phyloP scores from a whole-genome alignment of 2,113 vertebrate species.

The Zosterops borbonicus region DNA sequence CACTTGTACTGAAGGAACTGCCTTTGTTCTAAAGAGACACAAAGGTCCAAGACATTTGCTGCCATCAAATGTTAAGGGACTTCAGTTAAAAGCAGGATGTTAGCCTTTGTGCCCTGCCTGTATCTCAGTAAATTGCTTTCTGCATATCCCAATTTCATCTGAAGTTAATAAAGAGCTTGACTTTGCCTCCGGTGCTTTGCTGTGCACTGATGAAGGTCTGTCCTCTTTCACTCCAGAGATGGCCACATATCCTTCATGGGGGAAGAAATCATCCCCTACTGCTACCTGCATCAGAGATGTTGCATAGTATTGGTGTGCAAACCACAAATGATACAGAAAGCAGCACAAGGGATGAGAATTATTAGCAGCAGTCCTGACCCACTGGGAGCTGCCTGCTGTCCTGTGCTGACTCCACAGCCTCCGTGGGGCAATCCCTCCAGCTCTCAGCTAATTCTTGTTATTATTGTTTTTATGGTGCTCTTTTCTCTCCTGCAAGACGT shows the following conservation, averaged over 20 bases:
- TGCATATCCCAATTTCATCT: conserved; percentile 3
- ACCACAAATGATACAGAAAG: neutral
- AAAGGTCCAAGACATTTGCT: neutral
- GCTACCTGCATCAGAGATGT: fast-evolving
- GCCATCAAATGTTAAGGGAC: neutral
- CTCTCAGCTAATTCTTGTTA: neutral
- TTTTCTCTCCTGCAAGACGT: conserved; percentile 8
- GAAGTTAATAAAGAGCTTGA: conserved; percentile 24
- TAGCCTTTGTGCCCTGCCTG: conserved; percentile 25
- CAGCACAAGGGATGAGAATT: neutral
- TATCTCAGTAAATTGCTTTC: conserved; percentile 27
- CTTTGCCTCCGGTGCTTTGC: conserved; percentile 37
- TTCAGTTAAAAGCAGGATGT: neutral
- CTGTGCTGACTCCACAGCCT: neutral
- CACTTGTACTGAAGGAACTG: neutral
- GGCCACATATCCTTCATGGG: neutral
- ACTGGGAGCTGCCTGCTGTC: neutral
- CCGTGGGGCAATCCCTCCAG: neutral
- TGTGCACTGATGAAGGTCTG: neutral
- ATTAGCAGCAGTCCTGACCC: neutral
- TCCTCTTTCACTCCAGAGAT: neutral
- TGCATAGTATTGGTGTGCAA: neutral
- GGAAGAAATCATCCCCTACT: neutral
- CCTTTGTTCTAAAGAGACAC: neutral
- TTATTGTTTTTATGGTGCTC: neutral